phyloP scores from a whole-genome alignment of 1,140 invertebrate genomes.

The Papilio polytes region DNA sequence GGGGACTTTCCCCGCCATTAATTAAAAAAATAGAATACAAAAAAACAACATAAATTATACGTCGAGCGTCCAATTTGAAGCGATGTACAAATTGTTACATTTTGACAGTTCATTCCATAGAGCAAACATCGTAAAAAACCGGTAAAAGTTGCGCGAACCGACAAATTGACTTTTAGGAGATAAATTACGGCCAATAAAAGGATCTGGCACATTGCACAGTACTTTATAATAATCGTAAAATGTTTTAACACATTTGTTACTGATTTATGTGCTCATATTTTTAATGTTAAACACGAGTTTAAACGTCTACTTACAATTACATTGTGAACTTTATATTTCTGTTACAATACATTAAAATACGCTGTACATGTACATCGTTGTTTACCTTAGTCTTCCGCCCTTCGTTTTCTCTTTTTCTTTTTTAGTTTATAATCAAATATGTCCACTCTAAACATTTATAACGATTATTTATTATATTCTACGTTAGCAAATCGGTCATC shows the following conservation, averaged over 20 bases:
- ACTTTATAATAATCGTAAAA: constrained; percentile 19
- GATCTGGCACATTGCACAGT: constrained; percentile 11
- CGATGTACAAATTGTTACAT: constrained; percentile 20
- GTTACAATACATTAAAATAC: background rate
- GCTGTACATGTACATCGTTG: background rate
- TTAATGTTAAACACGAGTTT: constrained; percentile 18
- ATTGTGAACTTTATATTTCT: background rate
- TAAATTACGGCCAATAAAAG: constrained; percentile 23
- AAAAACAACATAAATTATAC: background rate
- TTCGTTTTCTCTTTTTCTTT: too few species aligned
- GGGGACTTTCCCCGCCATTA: background rate
- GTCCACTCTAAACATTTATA: too few species aligned
- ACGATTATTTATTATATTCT: background rate
- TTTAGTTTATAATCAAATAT: too few species aligned
- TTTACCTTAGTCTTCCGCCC: too few species aligned
- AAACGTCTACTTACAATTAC: background rate
- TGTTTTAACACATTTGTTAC: constrained; percentile 18
- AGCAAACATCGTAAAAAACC: constrained; percentile 24
- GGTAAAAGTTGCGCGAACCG: constrained; percentile 10
- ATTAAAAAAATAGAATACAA: background rate
- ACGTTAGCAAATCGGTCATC: background rate
- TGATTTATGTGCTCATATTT: constrained; percentile 14
- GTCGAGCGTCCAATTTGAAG: background rate
- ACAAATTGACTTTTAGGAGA: constrained; percentile 27
- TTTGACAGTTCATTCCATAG: constrained; percentile 20